A percentile compares a stretch with the other conserved stretches of the same genome.
Evolutionary conservation across 2,888 invertebrate species (phyloP).

Genomic region (Ariolimax columbianus): DNA sequence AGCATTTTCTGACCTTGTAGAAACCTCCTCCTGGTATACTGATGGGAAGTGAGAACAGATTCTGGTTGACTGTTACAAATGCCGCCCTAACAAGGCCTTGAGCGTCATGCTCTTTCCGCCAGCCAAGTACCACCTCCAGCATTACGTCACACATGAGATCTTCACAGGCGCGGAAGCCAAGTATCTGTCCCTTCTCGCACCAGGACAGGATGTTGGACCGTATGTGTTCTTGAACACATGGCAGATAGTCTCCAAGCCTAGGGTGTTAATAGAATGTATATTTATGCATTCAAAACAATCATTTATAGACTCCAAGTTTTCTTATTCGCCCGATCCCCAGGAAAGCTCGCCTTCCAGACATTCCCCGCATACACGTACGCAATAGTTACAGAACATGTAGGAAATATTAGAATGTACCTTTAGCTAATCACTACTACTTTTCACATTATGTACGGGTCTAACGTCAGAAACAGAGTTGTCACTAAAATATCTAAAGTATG

Average conservation of each 20-base stretch:
- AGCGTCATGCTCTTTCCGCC: conserved; percentile 52
- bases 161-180: conserved; percentile 66
- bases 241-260: conserved; percentile 59
- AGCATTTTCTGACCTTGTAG: conserved; percentile 41
- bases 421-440: no score
- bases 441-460: no score
- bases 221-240: conserved; percentile 58
- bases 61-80: conserved; percentile 31
- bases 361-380: no score
- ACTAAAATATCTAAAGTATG: no score
- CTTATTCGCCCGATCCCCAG: no score
- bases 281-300: no score
- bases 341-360: no score
- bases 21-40: conserved; percentile 48
- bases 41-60: conserved; percentile 48
- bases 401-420: no score
- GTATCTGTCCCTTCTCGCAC: conserved; percentile 59
- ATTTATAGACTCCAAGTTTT: no score
- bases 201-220: conserved; percentile 62
- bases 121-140: conserved; percentile 64
- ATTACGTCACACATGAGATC: conserved; percentile 63
- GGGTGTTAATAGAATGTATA: not conserved
- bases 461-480: no score
- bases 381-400: no score
- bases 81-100: conserved; percentile 48